These are phyloP conservation scores for Nezara viridula DNA, from an alignment of 2,888 invertebrate genomes.

Conservation along the genomic window DNA sequence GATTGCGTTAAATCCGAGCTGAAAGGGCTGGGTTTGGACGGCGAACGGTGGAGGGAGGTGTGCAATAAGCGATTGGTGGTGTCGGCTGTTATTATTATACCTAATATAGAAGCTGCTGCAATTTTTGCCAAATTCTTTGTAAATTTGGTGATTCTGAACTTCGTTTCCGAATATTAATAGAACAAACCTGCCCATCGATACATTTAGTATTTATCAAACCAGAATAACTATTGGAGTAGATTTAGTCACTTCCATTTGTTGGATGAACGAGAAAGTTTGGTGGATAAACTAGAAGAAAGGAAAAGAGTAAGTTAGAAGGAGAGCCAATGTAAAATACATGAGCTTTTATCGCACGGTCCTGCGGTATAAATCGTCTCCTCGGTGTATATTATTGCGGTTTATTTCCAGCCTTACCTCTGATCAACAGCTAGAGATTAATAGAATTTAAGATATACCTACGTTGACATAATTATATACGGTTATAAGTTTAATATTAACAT, in stretches of 20 bases:
- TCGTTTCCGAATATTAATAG: background rate
- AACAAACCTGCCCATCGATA: background rate
- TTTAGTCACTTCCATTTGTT: background rate
- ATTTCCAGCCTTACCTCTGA: background rate
- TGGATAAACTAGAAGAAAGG: constrained; percentile 17
- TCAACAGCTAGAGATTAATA: background rate
- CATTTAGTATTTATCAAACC: background rate
- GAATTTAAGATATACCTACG: background rate
- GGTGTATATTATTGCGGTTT: background rate
- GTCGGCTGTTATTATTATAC: no score
- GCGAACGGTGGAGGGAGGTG: no score
- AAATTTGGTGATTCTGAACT: no score
- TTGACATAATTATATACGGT: background rate
- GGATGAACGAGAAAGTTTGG: background rate
- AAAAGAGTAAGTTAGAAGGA: background rate
- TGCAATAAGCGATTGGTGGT: no score
- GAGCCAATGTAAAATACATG: constrained; percentile 31
- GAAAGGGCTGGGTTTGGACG: no score
- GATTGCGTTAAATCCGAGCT: no score
- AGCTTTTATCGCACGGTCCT: constrained; percentile 9
- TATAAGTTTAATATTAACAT: background rate
- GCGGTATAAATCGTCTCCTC: background rate
- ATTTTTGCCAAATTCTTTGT: no score
- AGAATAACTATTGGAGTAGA: background rate
- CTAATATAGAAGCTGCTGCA: no score